phyloP scores from a whole-genome alignment of 2,113 vertebrate species.

The Rhea americana region DNA sequence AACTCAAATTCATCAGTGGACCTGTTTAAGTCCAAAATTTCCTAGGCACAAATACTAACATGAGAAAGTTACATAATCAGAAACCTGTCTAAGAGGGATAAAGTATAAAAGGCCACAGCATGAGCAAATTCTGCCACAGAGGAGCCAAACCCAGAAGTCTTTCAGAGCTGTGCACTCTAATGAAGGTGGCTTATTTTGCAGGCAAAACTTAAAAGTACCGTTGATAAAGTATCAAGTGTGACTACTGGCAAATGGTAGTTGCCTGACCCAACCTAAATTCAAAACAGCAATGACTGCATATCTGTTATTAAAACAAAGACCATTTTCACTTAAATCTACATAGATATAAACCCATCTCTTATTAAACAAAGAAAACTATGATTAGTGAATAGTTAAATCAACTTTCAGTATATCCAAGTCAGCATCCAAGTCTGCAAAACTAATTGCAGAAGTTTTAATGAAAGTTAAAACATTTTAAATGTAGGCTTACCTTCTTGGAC shows the following conservation, averaged over 20 bases:
- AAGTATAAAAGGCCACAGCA: neutral
- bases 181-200: neutral
- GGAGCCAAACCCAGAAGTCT: neutral
- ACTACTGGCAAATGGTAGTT: neutral
- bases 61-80: neutral
- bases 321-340: neutral
- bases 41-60: neutral
- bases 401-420: neutral
- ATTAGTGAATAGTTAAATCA: neutral
- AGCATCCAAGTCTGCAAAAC: no score
- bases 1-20: neutral
- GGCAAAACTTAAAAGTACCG: neutral
- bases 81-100: neutral
- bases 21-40: neutral
- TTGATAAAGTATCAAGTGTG: neutral
- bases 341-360: neutral
- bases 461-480: neutral
- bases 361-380: neutral
- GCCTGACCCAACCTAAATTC: neutral
- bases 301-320: neutral
- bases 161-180: neutral
- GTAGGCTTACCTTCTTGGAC: slow-evolving; percentile 3
- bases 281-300: fast-evolving
- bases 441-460: neutral
- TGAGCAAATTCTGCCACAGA: neutral